These are phyloP conservation scores for Scaptomyza polygonia DNA, from an alignment of 2,888 invertebrate genomes.

Conservation along the genomic window DNA sequence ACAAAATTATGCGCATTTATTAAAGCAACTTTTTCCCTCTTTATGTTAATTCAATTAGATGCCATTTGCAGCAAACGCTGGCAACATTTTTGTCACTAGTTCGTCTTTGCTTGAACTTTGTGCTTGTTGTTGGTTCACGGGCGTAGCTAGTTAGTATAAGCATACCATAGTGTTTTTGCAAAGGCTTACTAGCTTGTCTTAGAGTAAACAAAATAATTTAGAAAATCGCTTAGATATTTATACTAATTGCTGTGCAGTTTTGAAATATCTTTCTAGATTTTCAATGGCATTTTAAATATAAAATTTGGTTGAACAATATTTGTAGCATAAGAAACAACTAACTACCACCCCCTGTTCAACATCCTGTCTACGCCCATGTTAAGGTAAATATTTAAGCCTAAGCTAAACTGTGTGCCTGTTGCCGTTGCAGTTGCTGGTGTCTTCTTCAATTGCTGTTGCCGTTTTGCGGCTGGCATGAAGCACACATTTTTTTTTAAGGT, in stretches of 20 bases:
- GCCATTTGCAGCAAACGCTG: constrained; percentile 50
- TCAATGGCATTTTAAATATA: too few species aligned
- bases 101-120: constrained; percentile 5
- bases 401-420: constrained; percentile 1
- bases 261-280: too few species aligned
- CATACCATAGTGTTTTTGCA: too few species aligned
- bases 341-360: not conserved
- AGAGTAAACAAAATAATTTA: too few species aligned
- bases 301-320: too few species aligned
- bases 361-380: constrained; percentile 1
- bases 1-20: constrained; percentile 65
- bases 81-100: constrained; percentile 36
- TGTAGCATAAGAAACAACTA: too few species aligned
- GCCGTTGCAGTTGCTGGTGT: constrained; percentile 49
- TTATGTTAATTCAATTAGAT: constrained; percentile 76
- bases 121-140: not conserved
- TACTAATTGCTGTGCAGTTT: too few species aligned
- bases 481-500: constrained; percentile 66
- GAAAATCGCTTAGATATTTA: too few species aligned
- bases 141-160: too few species aligned
- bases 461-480: constrained; percentile 39
- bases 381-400: not conserved
- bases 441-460: constrained; percentile 68
- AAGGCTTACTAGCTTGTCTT: too few species aligned
- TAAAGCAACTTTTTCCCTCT: constrained; percentile 45